Evolutionary conservation across 1,140 invertebrate species (phyloP).

Genomic region (Camponotus floridanus): DNA sequence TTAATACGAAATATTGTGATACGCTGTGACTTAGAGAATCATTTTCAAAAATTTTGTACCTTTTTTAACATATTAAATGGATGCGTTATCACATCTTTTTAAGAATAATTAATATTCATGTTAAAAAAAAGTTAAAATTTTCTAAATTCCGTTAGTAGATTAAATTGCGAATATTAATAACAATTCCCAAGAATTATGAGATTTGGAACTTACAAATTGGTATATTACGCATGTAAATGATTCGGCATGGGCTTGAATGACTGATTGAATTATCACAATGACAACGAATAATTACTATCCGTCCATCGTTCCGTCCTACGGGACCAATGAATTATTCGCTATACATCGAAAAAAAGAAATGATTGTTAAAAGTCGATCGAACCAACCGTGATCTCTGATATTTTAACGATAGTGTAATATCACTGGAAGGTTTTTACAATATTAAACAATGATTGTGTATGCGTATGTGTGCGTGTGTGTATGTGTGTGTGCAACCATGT

Average conservation of each 20-base stretch:
- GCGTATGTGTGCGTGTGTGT: too few relatives aligned
- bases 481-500: conserved; percentile 4
- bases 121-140: not conserved
- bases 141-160: not conserved
- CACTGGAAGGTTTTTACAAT: conserved; percentile 45
- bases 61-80: not conserved
- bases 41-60: not conserved
- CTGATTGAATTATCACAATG: conserved; percentile 11
- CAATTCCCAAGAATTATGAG: not conserved
- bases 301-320: conserved; percentile 59
- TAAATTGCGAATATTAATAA: conserved; percentile 19
- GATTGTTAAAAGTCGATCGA: conserved; percentile 44
- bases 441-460: conserved; percentile 29
- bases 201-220: not conserved
- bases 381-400: conserved; percentile 18
- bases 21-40: conserved; percentile 31
- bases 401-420: conserved; percentile 67
- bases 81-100: not conserved
- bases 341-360: conserved; percentile 10
- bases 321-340: conserved; percentile 45
- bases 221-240: not conserved
- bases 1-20: conserved; percentile 63
- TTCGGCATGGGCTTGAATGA: not conserved
- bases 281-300: conserved; percentile 11
- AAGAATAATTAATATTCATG: conserved; percentile 10